Percentiles rank a stretch among this genome's conserved stretches.
Evolutionary conservation across 2,797 vertebrate genomes (phyloP).

Genomic region (Gobionotothen gibberifrons): DNA sequence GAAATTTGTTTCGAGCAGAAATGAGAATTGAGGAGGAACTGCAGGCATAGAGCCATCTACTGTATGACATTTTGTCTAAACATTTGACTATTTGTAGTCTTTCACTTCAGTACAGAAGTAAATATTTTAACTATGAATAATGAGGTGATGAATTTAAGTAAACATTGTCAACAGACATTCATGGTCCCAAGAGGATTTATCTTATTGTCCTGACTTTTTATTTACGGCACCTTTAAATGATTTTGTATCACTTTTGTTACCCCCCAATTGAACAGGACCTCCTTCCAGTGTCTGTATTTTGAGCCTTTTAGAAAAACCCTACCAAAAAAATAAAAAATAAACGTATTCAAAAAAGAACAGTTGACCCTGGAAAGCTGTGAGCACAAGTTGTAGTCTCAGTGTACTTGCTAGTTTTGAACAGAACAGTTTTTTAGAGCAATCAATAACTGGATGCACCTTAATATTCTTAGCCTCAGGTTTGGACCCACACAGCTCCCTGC

Average conservation of each 20-base stretch:
- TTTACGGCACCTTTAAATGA: no score
- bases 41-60: not conserved
- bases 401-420: slow-evolving; percentile 25
- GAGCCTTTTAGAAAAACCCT: slow-evolving; percentile 11
- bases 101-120: not conserved
- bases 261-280: not conserved
- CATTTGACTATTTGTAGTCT: not conserved
- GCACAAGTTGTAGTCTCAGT: slow-evolving; percentile 15
- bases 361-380: not conserved
- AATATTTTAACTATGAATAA: no score
- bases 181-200: no score
- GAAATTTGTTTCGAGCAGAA: not conserved
- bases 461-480: slow-evolving; percentile 52
- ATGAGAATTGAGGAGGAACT: not conserved
- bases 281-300: not conserved
- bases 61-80: not conserved
- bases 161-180: not conserved
- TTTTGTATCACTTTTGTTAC: no score
- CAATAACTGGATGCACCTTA: slow-evolving; percentile 55
- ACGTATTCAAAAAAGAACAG: not conserved
- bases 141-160: not conserved
- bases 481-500: slow-evolving; percentile 42
- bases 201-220: no score
- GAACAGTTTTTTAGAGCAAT: slow-evolving; percentile 41
- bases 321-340: not conserved